Base-by-base conservation (phyloP, 2,888 invertebrate genomes). In the Aleiodes alternator region DNA sequence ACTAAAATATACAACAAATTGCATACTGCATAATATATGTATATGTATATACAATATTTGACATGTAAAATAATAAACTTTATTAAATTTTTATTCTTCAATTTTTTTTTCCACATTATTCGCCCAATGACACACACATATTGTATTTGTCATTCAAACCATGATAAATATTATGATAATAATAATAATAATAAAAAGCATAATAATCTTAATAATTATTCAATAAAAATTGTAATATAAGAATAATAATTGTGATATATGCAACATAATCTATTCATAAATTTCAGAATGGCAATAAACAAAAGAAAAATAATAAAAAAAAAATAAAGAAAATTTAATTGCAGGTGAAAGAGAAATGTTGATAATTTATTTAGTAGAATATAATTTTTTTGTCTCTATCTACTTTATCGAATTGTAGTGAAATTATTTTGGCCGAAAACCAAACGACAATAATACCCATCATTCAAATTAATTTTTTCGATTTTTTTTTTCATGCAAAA, bases 41-140 rank as follows among this genome's bases (percentile, higher is more conserved):
- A 83, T 85, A 83, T 85, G 64, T 82, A 81, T 84, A 85, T 84
- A 87, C 86, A 87, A 84, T 86, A 88, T 87, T 87, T 87, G 84
- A 87, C 87, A 87, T 85, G 84, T 87, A 85, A 85, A 87, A 87
- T 84, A 85, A 85, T 87, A 82, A 80, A 78, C 74, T 78, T 72
- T 80, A 76, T 75, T 78, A 76, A 29, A 29, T 11, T 50, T 69
- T 68, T 76, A 50, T 64, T 77, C 61, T 68, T 38, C 29, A 34
- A 34, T 6, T 61, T 12, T 74, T 68, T 23, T 23, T 23, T 23
- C 23, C n/a, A 12, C 16, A 61, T 73, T 68, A 71, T 64, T 69
- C 69, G 50, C n/a, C 43, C 38, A 50, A 31, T 53, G 53, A 66
- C 50, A 9, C 56, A 14, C 55, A 34, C 3, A 34, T 6, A 6